phyloP scores from a whole-genome alignment of 2,888 invertebrate species.

The Chrysodeixis includens region DNA sequence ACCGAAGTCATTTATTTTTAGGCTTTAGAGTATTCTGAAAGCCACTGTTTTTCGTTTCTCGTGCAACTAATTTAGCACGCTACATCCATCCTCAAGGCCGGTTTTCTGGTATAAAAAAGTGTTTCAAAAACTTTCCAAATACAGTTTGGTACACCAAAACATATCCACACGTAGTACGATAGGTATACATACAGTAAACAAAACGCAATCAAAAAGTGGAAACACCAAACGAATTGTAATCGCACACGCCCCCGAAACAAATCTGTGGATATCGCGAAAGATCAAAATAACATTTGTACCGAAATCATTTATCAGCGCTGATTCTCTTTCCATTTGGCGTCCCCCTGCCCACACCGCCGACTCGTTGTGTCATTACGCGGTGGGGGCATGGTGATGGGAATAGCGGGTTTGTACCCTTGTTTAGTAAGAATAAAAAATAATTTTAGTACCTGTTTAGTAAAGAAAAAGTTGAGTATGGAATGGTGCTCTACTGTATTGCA shows the following conservation, averaged over 20 bases:
- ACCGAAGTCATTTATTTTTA: too few species aligned
- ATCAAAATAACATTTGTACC: slow-evolving; percentile 87
- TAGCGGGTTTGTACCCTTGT: not conserved
- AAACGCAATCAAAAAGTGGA: slow-evolving; percentile 64
- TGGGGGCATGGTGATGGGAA: slow-evolving; percentile 25
- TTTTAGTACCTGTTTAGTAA: too few species aligned
- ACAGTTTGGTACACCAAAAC: not conserved
- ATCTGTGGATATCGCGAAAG: slow-evolving; percentile 82
- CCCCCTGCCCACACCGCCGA: slow-evolving; percentile 68
- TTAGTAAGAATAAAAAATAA: too few species aligned
- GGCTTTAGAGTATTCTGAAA: too few species aligned
- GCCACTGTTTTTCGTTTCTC: too few species aligned
- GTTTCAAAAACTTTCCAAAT: not conserved
- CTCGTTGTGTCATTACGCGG: slow-evolving; percentile 53
- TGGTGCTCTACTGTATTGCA: too few species aligned
- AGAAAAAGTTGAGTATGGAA: too few species aligned
- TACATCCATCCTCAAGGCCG: too few species aligned
- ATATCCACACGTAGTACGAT: not conserved
- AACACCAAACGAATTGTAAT: slow-evolving; percentile 73
- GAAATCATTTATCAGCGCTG: slow-evolving; percentile 86
- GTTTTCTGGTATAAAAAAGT: too few species aligned
- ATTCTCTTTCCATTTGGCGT: slow-evolving; percentile 85
- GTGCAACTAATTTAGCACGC: too few species aligned
- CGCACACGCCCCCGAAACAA: slow-evolving; percentile 77
- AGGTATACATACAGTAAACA: slow-evolving; percentile 12